Conservation (phyloP, 2,113 vertebrate species). For the Excalfactoria chinensis region DNA sequence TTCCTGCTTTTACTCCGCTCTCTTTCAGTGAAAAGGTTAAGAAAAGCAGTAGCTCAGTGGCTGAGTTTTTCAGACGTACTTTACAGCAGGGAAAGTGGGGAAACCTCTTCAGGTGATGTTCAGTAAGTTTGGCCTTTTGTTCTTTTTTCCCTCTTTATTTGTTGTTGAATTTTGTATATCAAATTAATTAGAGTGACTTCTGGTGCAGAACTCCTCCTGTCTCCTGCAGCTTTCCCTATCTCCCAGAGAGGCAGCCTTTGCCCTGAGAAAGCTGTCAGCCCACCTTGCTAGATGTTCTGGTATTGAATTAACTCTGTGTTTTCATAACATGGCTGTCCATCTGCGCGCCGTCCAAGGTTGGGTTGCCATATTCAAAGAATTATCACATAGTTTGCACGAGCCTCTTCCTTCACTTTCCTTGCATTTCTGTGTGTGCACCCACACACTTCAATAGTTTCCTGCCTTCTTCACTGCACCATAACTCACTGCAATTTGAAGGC, state of each 20-base stretch:
- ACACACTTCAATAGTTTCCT: background rate
- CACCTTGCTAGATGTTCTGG: background rate
- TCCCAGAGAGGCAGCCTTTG: background rate
- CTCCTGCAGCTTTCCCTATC: background rate
- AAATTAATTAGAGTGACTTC: background rate
- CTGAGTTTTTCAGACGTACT: conserved; percentile 60
- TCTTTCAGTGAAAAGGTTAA: conserved; percentile 63
- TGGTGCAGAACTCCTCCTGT: background rate
- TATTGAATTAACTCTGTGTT: background rate
- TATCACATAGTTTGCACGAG: rapidly evolving
- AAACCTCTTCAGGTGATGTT: background rate
- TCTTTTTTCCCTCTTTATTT: background rate
- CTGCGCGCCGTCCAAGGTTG: background rate
- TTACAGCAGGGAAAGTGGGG: conserved; percentile 35
- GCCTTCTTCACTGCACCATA: background rate
- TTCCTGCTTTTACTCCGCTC: conserved; percentile 57
- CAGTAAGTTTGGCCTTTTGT: conserved; percentile 53
- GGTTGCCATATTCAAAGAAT: background rate
- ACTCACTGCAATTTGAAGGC: background rate
- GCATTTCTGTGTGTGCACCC: rapidly evolving
- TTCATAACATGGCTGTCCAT: background rate
- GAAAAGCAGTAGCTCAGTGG: conserved; percentile 56
- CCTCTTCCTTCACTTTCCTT: background rate
- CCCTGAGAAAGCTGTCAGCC: background rate
- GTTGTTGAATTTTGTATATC: background rate